These are phyloP conservation scores for Cephus runcator DNA, from an alignment of 2,888 invertebrate species.

Conservation along the genomic window DNA sequence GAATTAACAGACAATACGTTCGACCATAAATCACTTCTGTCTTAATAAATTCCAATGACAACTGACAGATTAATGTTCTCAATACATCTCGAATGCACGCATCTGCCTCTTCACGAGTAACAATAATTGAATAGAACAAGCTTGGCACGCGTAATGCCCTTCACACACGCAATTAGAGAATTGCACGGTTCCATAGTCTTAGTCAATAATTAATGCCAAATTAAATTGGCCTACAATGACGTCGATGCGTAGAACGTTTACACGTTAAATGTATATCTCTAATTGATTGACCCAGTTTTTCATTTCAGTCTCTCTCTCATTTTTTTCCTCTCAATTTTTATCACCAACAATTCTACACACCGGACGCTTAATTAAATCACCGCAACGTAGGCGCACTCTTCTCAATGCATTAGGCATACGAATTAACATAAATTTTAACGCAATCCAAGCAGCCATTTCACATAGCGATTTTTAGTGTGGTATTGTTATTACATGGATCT, in stretches of 20 bases:
- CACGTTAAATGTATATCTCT: not conserved
- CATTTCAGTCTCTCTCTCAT: not conserved
- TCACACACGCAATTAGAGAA: not conserved
- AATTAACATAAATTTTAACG: not conserved
- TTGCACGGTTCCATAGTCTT: not conserved
- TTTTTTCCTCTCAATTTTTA: conserved; percentile 19
- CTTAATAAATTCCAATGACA: not conserved
- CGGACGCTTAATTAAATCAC: conserved; percentile 34
- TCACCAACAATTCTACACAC: conserved; percentile 34
- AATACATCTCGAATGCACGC: not conserved
- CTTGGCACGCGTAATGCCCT: not conserved
- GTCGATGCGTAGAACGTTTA: conserved; percentile 40
- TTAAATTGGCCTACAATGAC: conserved; percentile 18
- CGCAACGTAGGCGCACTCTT: conserved; percentile 51
- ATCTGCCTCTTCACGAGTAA: not conserved
- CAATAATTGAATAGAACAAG: not conserved
- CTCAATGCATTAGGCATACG: not conserved
- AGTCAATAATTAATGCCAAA: not conserved
- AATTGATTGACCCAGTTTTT: not conserved
- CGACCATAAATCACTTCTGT: not conserved
- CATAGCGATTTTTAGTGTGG: not conserved
- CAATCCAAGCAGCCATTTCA: not conserved
- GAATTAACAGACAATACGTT: not conserved
- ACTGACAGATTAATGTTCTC: not conserved
- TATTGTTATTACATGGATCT: not conserved